Evolutionary conservation across 2,888 invertebrate genomes (phyloP).

Genomic region (Lamproptera curius): DNA sequence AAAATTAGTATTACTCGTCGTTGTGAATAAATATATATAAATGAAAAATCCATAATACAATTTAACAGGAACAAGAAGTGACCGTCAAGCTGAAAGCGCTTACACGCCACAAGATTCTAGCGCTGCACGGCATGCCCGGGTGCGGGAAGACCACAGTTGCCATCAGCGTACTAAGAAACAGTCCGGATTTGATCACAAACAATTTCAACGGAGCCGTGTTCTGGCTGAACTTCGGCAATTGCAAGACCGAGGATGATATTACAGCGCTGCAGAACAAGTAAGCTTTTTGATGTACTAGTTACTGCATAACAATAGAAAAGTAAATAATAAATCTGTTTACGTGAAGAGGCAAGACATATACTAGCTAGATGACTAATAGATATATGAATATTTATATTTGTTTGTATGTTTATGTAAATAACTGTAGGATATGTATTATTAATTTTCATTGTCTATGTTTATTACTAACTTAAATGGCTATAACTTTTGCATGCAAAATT

Average conservation of each 20-base stretch:
- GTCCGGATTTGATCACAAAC: slow-evolving; percentile 64
- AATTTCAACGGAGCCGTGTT: slow-evolving; percentile 76
- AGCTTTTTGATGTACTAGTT: too few species aligned
- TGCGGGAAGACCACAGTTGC: slow-evolving; percentile 85
- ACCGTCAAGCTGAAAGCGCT: slow-evolving; percentile 62
- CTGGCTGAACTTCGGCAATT: slow-evolving; percentile 77
- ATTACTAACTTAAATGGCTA: too few species aligned
- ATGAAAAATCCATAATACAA: background rate
- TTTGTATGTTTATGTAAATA: too few species aligned
- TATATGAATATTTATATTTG: too few species aligned
- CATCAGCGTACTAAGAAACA: slow-evolving; percentile 76
- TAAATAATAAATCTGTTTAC: too few species aligned
- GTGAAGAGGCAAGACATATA: too few species aligned
- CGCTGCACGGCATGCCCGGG: slow-evolving; percentile 86
- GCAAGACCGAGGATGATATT: slow-evolving; percentile 67
- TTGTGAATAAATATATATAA: background rate
- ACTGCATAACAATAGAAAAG: too few species aligned
- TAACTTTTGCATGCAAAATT: too few species aligned
- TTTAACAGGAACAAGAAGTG: slow-evolving; percentile 68
- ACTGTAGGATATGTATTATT: too few species aligned
- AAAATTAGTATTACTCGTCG: too few species aligned
- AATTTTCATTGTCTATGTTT: too few species aligned
- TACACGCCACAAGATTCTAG: slow-evolving; percentile 76
- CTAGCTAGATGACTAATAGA: too few species aligned
- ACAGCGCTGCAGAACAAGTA: slow-evolving; percentile 64